Conservation (phyloP, 2,888 invertebrate genomes). For the Limnephilus rhombicus region DNA sequence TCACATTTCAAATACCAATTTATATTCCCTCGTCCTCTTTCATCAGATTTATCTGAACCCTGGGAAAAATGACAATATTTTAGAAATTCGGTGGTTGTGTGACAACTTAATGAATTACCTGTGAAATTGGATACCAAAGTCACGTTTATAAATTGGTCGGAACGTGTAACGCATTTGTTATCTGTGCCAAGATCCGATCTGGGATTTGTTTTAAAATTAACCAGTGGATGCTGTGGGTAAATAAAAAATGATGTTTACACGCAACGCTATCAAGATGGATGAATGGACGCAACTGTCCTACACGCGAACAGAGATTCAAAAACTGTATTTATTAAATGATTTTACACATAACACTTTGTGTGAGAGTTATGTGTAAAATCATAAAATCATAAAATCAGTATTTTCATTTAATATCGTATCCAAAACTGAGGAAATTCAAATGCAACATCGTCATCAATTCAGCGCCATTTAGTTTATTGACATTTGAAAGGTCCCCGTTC, state of each 20-base stretch:
- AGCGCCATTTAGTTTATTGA: too few species aligned
- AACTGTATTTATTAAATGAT: not conserved
- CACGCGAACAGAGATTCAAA: not conserved
- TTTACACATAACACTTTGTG: not conserved
- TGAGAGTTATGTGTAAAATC: too few species aligned
- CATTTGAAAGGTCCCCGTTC: too few species aligned
- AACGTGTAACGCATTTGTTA: slow-evolving; percentile 52
- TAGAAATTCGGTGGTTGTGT: slow-evolving; percentile 47
- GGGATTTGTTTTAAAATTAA: slow-evolving; percentile 46
- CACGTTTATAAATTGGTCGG: slow-evolving; percentile 45
- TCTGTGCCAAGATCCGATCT: slow-evolving; percentile 42
- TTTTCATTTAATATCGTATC: not conserved
- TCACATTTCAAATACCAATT: not conserved
- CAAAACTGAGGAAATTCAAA: too few species aligned
- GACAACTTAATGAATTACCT: slow-evolving; percentile 57
- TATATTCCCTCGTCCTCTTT: not conserved
- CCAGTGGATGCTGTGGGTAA: slow-evolving; percentile 41
- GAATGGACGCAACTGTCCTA: slow-evolving; percentile 58
- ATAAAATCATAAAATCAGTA: not conserved
- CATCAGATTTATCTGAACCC: not conserved
- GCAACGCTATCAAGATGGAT: slow-evolving; percentile 64
- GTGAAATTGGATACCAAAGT: slow-evolving; percentile 55
- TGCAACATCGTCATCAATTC: too few species aligned
- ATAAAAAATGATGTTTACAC: slow-evolving; percentile 55
- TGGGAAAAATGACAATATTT: slow-evolving; percentile 46